A percentile compares a stretch with the other conserved stretches of the same genome.
Conservation (phyloP, 2,797 vertebrate genomes). For the Selene dorsalis region DNA sequence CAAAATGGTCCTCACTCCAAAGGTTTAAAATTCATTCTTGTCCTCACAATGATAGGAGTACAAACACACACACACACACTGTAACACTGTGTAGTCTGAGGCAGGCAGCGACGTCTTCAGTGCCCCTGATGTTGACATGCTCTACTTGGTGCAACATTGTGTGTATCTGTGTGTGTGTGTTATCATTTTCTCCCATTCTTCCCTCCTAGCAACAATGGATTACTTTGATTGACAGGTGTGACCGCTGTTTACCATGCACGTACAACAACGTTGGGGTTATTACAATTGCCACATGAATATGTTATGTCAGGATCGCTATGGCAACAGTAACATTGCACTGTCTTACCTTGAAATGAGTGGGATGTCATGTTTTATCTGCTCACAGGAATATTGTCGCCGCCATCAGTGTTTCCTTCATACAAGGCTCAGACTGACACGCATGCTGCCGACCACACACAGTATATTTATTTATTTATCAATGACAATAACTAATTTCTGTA, state of each 20-base stretch:
- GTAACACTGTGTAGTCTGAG: slow-evolving; percentile 38
- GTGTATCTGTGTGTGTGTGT: not conserved
- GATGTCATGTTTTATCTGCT: slow-evolving; percentile 37
- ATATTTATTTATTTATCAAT: not conserved
- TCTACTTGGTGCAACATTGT: not conserved
- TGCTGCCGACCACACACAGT: not conserved
- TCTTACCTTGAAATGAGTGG: slow-evolving; percentile 46
- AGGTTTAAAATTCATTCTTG: too few species aligned
- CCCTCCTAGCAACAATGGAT: not conserved
- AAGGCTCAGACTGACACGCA: not conserved
- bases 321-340: slow-evolving; percentile 36
- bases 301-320: slow-evolving; percentile 50
- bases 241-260: not conserved
- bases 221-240: slow-evolving; percentile 58
- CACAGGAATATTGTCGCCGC: slow-evolving; percentile 2
- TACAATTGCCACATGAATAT: slow-evolving; percentile 33
- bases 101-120: slow-evolving; percentile 54
- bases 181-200: slow-evolving; percentile 21
- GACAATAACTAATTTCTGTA: not conserved
- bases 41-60: too few species aligned
- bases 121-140: not conserved
- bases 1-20: too few species aligned
- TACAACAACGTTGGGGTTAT: slow-evolving; percentile 18
- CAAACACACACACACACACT: slow-evolving; percentile 23
- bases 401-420: not conserved